phyloP scores from a whole-genome alignment of 2,888 invertebrate species.

The Platypus cylindrus region DNA sequence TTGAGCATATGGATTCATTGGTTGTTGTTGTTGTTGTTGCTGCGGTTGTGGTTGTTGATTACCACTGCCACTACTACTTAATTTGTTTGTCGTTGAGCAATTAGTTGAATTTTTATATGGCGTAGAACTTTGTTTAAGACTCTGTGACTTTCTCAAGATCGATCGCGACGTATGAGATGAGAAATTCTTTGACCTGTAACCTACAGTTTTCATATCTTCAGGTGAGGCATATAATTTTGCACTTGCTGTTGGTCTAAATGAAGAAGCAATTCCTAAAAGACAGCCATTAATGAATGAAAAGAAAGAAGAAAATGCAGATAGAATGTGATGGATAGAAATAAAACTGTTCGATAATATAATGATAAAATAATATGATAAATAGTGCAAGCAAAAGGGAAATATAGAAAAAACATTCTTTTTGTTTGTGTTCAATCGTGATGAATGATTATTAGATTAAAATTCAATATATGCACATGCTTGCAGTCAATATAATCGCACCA shows the following conservation, averaged over 20 bases:
- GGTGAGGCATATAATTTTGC: slow-evolving; percentile 84
- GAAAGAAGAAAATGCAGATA: too few relatives aligned
- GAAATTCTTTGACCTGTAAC: slow-evolving; percentile 44
- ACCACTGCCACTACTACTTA: too few relatives aligned
- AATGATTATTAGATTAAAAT: too few relatives aligned
- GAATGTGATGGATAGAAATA: too few relatives aligned
- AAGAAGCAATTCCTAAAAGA: slow-evolving; percentile 54
- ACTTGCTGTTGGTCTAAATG: slow-evolving; percentile 77
- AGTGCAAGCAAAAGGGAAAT: not conserved
- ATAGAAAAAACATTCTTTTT: not conserved
- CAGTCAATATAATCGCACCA: too few relatives aligned
- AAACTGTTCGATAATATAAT: too few relatives aligned
- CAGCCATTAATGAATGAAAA: not conserved
- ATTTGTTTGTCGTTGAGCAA: too few relatives aligned
- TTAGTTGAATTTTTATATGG: too few relatives aligned
- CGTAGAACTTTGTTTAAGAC: slow-evolving; percentile 41
- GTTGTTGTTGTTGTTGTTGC: slow-evolving; percentile 10
- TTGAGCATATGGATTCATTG: slow-evolving; percentile 44
- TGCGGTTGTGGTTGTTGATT: slow-evolving; percentile 20
- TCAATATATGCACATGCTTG: too few relatives aligned
- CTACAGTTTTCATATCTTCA: slow-evolving; percentile 65
- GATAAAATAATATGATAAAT: too few relatives aligned
- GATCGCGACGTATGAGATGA: slow-evolving; percentile 43
- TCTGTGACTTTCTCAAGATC: slow-evolving; percentile 49
- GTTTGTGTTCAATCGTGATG: too few relatives aligned